These are phyloP conservation scores for Nymphalis c-album DNA, from an alignment of 2,888 invertebrate species.

Conservation along the genomic window DNA sequence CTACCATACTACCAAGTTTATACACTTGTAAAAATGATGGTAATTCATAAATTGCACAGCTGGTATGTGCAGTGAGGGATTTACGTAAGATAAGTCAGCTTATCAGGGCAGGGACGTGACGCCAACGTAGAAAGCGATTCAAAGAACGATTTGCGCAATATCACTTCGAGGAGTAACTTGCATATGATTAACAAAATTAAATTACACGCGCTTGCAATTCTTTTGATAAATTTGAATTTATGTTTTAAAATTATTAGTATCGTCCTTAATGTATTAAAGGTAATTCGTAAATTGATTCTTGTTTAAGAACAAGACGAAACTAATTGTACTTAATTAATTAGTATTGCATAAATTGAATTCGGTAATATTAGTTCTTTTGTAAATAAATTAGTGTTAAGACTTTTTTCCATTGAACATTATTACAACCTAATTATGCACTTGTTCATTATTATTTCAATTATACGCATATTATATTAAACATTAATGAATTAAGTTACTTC, in stretches of 20 bases:
- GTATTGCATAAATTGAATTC: neutral
- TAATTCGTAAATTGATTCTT: constrained; percentile 3
- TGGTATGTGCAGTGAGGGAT: constrained; percentile 51
- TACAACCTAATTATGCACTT: neutral
- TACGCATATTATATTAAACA: neutral
- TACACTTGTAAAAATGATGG: constrained; percentile 22
- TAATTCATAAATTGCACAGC: constrained; percentile 31
- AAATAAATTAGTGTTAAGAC: neutral
- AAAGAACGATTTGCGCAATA: constrained; percentile 70
- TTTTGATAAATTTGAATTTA: constrained; percentile 28
- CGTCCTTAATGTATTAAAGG: neutral
- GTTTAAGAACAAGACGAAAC: neutral
- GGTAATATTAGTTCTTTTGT: neutral
- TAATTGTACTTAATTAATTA: neutral
- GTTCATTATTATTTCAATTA: constrained; percentile 4
- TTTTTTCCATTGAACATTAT: neutral
- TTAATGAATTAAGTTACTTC: neutral
- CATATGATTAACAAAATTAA: constrained; percentile 56
- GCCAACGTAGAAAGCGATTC: constrained; percentile 71
- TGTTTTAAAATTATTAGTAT: constrained; percentile 14
- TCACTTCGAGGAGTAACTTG: constrained; percentile 53
- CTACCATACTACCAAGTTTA: neutral
- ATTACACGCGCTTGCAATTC: constrained; percentile 28
- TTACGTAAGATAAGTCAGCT: constrained; percentile 67
- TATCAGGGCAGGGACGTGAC: constrained; percentile 58